phyloP scores from a whole-genome alignment of 1,140 invertebrate species.

The Megalopta genalis region DNA sequence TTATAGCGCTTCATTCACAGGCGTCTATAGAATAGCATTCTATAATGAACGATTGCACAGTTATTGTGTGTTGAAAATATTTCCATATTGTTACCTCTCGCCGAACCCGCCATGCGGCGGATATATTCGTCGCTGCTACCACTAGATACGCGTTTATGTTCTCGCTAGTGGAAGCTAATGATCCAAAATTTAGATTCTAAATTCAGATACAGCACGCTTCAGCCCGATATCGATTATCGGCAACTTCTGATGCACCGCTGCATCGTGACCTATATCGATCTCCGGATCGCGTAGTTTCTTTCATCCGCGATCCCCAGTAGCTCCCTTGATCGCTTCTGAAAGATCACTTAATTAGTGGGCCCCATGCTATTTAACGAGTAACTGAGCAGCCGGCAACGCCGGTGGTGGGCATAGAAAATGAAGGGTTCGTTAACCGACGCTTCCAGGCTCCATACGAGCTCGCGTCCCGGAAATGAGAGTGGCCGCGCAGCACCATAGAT shows the following conservation, averaged over 20 bases:
- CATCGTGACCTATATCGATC: background rate
- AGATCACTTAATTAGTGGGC: background rate
- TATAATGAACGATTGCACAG: too few relatives aligned
- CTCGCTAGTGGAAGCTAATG: too few relatives aligned
- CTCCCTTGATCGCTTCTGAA: background rate
- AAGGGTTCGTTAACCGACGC: slow-evolving; percentile 8
- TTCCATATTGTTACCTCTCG: too few relatives aligned
- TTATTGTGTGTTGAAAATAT: too few relatives aligned
- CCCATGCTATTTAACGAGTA: background rate
- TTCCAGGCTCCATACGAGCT: background rate
- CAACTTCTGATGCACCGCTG: background rate
- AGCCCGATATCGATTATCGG: too few relatives aligned
- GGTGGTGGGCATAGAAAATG: background rate
- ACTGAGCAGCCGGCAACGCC: background rate
- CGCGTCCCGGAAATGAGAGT: background rate
- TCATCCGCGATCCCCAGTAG: background rate
- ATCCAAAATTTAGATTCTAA: too few relatives aligned
- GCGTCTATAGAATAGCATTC: too few relatives aligned
- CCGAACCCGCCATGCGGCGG: too few relatives aligned
- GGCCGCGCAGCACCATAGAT: background rate
- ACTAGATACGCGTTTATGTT: too few relatives aligned
- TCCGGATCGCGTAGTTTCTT: background rate
- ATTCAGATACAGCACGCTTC: too few relatives aligned
- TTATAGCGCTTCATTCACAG: too few relatives aligned
- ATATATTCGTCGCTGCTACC: too few relatives aligned